These are phyloP conservation scores for Sylvilagus floridanus DNA, from an alignment of 2,797 vertebrate genomes.

Conservation along the genomic window DNA sequence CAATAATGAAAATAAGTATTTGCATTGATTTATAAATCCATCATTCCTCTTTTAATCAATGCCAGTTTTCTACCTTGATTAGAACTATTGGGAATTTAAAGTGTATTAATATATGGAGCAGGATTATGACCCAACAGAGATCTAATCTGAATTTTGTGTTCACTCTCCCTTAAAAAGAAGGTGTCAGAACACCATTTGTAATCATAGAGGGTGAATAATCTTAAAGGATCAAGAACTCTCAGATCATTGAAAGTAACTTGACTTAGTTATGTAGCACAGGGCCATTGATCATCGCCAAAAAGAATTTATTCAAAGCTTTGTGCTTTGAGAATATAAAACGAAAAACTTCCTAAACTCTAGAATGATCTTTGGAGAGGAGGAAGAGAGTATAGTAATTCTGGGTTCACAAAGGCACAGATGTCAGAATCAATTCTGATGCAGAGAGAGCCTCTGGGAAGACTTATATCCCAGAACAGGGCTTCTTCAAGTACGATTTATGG, in stretches of 20 bases:
- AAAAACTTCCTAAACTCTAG: neutral
- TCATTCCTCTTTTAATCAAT: neutral
- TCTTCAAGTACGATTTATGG: neutral
- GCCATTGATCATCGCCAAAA: neutral
- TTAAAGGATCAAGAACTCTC: neutral
- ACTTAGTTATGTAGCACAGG: neutral
- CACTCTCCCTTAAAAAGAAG: neutral
- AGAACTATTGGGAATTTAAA: neutral
- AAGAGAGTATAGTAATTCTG: neutral
- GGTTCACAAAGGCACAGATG: neutral
- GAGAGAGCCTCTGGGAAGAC: neutral
- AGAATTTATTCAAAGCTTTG: neutral
- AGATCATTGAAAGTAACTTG: neutral
- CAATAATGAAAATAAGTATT: constrained; percentile 14
- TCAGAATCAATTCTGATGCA: neutral
- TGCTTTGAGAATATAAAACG: constrained; percentile 10
- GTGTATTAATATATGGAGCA: neutral
- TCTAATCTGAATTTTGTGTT: neutral
- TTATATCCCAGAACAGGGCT: neutral
- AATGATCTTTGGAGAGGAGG: neutral
- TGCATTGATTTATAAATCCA: constrained; percentile 26
- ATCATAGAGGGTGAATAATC: neutral
- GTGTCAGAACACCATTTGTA: neutral
- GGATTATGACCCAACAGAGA: neutral
- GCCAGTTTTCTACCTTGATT: neutral